Conservation (phyloP, 1,140 invertebrate genomes). For the Vollenhovia emeryi region DNA sequence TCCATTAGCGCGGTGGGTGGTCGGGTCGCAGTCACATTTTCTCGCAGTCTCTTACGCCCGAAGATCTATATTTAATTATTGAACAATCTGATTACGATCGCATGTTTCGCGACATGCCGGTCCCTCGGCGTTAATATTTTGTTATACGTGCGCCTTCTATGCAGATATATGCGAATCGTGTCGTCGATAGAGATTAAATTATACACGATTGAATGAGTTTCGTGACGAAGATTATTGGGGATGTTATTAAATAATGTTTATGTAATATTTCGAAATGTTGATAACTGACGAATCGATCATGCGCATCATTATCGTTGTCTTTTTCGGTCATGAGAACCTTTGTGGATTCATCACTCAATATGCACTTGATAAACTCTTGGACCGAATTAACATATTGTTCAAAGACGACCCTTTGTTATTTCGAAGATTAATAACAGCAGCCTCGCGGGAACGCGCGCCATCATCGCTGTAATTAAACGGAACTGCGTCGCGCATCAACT, state of each 20-base stretch:
- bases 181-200: slow-evolving; percentile 50
- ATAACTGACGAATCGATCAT: background rate
- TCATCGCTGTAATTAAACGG: slow-evolving; percentile 15
- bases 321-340: background rate
- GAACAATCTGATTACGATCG: background rate
- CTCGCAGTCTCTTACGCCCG: background rate
- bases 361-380: slow-evolving; percentile 8
- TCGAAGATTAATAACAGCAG: slow-evolving; percentile 8
- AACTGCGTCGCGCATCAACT: slow-evolving; percentile 7
- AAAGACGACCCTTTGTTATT: slow-evolving; percentile 18
- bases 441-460: background rate
- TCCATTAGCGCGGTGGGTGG: background rate
- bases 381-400: background rate
- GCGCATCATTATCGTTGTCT: background rate
- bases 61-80: slow-evolving; percentile 23
- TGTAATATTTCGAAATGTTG: background rate
- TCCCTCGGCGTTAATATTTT: slow-evolving; percentile 4
- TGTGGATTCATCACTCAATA: background rate
- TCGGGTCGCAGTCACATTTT: background rate
- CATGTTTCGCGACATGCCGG: background rate
- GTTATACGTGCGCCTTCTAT: background rate
- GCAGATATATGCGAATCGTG: slow-evolving; percentile 34
- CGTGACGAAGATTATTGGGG: slow-evolving; percentile 19
- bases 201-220: slow-evolving; percentile 13
- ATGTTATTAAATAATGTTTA: slow-evolving; percentile 4